These are phyloP conservation scores for Olivierus martensii DNA, from an alignment of 1,140 invertebrate genomes.

Conservation along the genomic window DNA sequence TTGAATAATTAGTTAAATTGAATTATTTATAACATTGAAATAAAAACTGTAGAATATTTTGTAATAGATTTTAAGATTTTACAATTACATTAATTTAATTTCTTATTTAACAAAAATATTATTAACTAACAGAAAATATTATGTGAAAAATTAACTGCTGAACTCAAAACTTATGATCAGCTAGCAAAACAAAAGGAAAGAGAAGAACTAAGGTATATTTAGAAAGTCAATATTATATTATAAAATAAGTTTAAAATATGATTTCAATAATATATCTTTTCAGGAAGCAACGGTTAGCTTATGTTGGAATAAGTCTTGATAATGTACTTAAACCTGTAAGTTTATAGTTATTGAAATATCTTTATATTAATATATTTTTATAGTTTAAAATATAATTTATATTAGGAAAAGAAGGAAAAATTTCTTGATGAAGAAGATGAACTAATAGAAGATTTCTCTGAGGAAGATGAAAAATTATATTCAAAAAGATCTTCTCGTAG, in stretches of 20 bases:
- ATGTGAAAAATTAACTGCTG: conserved; percentile 49
- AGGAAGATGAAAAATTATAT: conserved; percentile 5
- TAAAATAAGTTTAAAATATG: no score
- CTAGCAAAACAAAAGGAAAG: conserved; percentile 41
- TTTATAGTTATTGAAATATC: conserved; percentile 2
- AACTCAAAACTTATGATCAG: conserved; percentile 35
- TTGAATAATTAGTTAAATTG: no score
- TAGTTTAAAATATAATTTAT: not conserved
- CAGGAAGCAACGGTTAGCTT: conserved; percentile 51
- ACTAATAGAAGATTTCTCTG: not conserved
- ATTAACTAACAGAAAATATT: conserved; percentile 36
- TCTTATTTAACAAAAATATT: no score
- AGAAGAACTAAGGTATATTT: conserved; percentile 41
- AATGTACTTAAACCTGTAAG: conserved; percentile 44
- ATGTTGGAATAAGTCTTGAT: conserved; percentile 59
- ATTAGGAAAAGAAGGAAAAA: conserved; percentile 21
- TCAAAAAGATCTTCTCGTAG: conserved; percentile 26
- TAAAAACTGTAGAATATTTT: no score
- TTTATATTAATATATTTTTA: conserved; percentile 1
- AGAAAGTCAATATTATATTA: no score
- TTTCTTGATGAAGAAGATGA: conserved; percentile 19
- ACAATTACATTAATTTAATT: no score
- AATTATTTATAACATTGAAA: no score
- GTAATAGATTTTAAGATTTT: no score
- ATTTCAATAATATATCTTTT: not conserved